phyloP scores from a whole-genome alignment of 2,797 vertebrate genomes.

The Rhincodon typus region DNA sequence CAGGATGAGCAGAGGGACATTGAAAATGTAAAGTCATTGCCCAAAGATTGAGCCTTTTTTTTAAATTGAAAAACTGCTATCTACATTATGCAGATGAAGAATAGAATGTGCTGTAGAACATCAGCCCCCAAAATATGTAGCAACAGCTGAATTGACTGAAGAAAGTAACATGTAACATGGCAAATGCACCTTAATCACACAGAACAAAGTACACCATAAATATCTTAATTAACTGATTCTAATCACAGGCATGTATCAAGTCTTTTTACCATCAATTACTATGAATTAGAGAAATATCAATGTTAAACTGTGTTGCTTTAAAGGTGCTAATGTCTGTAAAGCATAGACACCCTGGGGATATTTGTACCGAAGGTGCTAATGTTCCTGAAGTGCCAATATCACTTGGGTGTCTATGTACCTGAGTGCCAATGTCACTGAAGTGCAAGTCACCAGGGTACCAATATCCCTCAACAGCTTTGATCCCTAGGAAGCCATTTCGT shows the following conservation, averaged over 20 bases:
- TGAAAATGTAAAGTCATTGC: background rate
- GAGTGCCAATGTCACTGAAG: background rate
- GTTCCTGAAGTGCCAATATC: background rate
- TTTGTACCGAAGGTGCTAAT: background rate
- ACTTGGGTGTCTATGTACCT: background rate
- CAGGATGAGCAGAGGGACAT: background rate
- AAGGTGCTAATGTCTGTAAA: background rate
- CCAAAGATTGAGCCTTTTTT: constrained; percentile 23
- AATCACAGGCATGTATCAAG: background rate
- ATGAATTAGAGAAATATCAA: background rate
- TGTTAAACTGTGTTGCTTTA: background rate
- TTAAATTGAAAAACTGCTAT: constrained; percentile 12
- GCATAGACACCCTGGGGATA: background rate
- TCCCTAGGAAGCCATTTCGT: background rate
- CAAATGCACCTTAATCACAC: background rate
- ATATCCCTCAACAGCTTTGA: background rate
- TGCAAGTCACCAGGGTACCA: background rate
- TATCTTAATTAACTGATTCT: background rate
- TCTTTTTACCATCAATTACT: background rate
- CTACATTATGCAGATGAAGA: constrained; percentile 27
- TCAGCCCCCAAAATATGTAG: background rate
- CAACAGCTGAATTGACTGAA: background rate
- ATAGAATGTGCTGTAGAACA: background rate
- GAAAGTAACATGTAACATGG: background rate
- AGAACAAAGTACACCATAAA: background rate